These are phyloP conservation scores for Drosophila baimaii DNA, from an alignment of 1,140 invertebrate genomes.

Conservation along the genomic window DNA sequence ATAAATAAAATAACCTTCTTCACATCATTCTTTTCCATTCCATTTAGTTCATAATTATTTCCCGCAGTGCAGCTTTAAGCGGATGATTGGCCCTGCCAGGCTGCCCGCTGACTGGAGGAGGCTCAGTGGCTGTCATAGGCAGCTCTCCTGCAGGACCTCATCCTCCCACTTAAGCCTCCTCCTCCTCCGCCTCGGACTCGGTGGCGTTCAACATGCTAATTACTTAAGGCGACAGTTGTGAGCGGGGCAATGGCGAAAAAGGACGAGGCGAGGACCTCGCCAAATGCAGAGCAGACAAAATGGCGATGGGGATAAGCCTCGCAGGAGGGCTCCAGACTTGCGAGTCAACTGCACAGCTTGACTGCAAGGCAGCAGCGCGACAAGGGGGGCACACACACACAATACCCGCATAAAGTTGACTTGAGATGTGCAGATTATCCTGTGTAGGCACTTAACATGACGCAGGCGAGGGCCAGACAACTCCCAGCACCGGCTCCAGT, in stretches of 20 bases:
- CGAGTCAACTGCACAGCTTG: conserved; percentile 77
- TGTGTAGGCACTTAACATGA: conserved; percentile 77
- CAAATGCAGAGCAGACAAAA: conserved; percentile 53
- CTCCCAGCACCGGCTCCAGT: conserved; percentile 21
- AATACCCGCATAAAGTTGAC: conserved; percentile 64
- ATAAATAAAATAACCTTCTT: background rate
- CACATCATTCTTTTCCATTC: background rate
- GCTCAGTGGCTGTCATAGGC: conserved; percentile 32
- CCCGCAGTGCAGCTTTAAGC: conserved; percentile 1
- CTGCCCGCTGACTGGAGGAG: conserved; percentile 1
- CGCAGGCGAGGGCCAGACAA: conserved; percentile 28
- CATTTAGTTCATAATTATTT: background rate
- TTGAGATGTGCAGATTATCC: conserved; percentile 78
- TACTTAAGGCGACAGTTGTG: conserved; percentile 66
- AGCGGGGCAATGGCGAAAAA: conserved; percentile 9
- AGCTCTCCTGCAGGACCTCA: conserved; percentile 6
- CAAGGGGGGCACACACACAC: conserved; percentile 48
- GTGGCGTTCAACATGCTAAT: conserved; percentile 62
- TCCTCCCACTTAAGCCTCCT: conserved; percentile 3
- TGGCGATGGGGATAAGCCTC: conserved; percentile 28
- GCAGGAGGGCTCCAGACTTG: conserved; percentile 24
- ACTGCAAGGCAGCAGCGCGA: conserved; percentile 40
- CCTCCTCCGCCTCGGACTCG: background rate
- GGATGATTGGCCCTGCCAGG: conserved; percentile 48
- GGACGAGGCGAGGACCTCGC: conserved; percentile 17